Conservation (phyloP, 23 tunicate genomes). For the Botrylloides violaceus region DNA sequence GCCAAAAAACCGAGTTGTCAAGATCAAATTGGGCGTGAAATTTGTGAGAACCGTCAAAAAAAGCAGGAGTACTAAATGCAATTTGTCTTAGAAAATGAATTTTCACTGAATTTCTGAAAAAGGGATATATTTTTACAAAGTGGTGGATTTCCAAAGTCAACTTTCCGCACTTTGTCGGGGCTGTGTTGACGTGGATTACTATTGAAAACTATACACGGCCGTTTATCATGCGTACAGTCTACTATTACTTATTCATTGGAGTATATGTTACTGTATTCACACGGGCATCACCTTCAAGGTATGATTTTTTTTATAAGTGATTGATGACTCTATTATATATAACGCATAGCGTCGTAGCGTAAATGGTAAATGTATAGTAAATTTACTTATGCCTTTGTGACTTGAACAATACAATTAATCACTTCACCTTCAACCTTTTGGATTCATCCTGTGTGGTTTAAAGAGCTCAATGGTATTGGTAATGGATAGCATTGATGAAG, state of each 20-base stretch:
- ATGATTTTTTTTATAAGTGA: background rate
- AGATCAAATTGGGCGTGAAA: background rate
- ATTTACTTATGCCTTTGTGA: background rate
- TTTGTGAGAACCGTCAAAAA: background rate
- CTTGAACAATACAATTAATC: background rate
- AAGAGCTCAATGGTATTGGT: background rate
- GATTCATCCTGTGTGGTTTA: background rate
- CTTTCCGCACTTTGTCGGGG: too few relatives aligned
- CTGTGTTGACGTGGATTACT: too few relatives aligned
- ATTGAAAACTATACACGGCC: too few relatives aligned
- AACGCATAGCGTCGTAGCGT: background rate
- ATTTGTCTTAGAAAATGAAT: background rate
- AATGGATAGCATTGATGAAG: background rate
- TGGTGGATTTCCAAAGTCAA: too few relatives aligned
- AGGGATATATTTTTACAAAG: too few relatives aligned
- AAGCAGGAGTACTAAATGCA: background rate
- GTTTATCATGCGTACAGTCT: background rate
- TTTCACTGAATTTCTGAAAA: too few relatives aligned
- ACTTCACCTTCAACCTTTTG: background rate
- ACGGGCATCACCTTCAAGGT: background rate
- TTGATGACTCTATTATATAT: too few relatives aligned
- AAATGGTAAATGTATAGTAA: background rate
- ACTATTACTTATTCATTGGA: background rate
- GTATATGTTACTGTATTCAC: background rate
- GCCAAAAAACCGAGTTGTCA: background rate